Base-by-base conservation (phyloP, 1,140 invertebrate genomes). In the Oncopeltus fasciatus region DNA sequence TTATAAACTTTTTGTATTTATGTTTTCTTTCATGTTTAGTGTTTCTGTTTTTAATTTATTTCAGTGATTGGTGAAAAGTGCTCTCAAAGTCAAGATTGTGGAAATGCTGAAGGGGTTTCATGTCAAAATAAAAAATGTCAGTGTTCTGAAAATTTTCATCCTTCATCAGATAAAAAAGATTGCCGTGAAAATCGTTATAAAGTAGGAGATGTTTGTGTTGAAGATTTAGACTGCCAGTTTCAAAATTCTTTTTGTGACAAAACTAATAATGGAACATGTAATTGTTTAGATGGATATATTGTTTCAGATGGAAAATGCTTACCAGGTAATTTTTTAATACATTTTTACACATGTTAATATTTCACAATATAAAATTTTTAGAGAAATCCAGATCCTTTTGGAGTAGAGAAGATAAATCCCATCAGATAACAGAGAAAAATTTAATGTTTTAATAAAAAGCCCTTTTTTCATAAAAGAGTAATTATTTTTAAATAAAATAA, bases 201-300 rank as follows among this genome's bases (percentile, higher is more conserved):
- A 24, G 16, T 71, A n/a, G 68, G 67, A 29, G 56, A 24, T 2
- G 5, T 9, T 5, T 72, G 70, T 62, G 64, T 64, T 29, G 38
- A 51, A 21, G n/a, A 64, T 21, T 8, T 14, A 0, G 66, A 71
- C 21, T 70, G 70, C 27, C 16, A 8, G 9, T 63, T 60, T 0
- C 21, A 20, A 1, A 31, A 69, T 47, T 57, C 68, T 0, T 21
- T 28, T 56, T 71, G 70, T 44, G 33, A 49, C 44, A 51, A 31
- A 1, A 11, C 20, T 0, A n/a, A 61, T 8, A 11, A 60, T n/a
- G n/a, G n/a, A 4, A 28, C 21, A 16, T 72, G 70, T 29, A 1
- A 51, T 21, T 72, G 70, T 29, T 5, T 9, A 1, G 8, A 68
- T 0, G 59, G 59, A 58, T 65, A 69, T 53, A 20, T 51, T 9